Evolutionary conservation across 2,113 vertebrate species (phyloP), one percentile per base, ranked within the genome.

Genomic region (Cebus imitator): DNA sequence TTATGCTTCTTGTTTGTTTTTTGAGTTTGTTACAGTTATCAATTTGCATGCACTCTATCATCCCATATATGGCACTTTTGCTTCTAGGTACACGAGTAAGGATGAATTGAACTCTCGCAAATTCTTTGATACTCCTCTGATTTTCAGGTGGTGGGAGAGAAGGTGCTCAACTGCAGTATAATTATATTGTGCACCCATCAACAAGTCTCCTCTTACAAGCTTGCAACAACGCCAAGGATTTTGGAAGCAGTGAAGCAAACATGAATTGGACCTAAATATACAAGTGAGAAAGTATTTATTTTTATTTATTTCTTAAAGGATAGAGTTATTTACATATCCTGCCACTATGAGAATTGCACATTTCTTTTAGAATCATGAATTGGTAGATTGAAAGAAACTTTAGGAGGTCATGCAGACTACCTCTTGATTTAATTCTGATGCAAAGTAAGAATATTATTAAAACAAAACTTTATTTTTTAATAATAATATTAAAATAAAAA

Each of bases 201-300:
- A 66, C 73, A 70, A 45, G 14, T 72, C 64, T 91, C 68, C 58
- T 83, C 45, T 95, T 85, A 66, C 40, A 97, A 87, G 11, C 72
- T 94, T 90, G 87, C 75, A 97, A 87, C 16, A 87, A 93, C 35
- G 32, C 66, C 92, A 93, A 83, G 85, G 84, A 87, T 45, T 90
- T 73, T 68, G 35, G 55, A 76, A 94, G 90, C 92, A 95, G 70
- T 94, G 76, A 35, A 96, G 93, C 87, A 96, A 75, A 93, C 68
- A 87, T 52, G 61, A 90, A 76, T 95, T 97, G 85, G 27, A 84
- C 13, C 76, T 94, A 94, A 93, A 89, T 95, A 86, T 93, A 87
- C 79, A 97, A 91, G 75, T 9, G 21, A 84, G 58, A 89, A 84
- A 83, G 55, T n/a, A 32, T 85, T 82, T 87, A 40, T 66, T 64